phyloP scores from a whole-genome alignment of 53 echinoderm and acorn worm species.

The Astropecten irregularis region DNA sequence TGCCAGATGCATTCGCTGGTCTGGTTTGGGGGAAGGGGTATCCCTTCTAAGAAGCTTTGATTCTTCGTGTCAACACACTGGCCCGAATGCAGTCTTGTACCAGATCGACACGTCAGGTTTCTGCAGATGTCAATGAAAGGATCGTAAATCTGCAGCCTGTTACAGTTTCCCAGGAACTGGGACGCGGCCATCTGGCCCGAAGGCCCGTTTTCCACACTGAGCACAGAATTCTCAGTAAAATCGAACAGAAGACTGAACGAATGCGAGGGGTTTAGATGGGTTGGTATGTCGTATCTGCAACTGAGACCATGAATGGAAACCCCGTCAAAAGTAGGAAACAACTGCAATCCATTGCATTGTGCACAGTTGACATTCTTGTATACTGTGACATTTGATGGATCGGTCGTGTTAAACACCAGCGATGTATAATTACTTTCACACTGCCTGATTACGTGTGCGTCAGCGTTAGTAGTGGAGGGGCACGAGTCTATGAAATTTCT shows the following conservation, averaged over 20 bases:
- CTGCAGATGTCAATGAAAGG: neutral
- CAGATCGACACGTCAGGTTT: neutral
- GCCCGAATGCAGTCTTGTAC: neutral
- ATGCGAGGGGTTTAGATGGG: neutral
- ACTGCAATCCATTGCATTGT: slow-evolving; percentile 7
- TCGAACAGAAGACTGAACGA: slow-evolving; percentile 8
- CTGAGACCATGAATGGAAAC: neutral
- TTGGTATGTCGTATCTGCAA: neutral
- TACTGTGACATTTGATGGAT: neutral
- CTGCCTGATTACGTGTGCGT: no score
- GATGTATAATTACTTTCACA: slow-evolving; percentile 13
- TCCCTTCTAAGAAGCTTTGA: no score
- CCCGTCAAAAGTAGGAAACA: neutral
- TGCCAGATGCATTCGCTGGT: neutral
- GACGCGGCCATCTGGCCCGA: no score
- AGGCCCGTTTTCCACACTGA: neutral
- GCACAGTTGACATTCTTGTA: slow-evolving; percentile 45
- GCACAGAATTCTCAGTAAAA: neutral
- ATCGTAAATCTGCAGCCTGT: neutral
- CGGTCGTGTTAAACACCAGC: neutral
- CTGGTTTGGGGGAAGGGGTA: neutral
- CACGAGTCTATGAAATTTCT: neutral
- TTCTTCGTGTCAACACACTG: neutral
- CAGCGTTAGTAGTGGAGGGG: neutral
- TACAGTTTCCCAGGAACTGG: neutral